Conservation (phyloP, 2,888 invertebrate species). For the Charanyca ferruginea region DNA sequence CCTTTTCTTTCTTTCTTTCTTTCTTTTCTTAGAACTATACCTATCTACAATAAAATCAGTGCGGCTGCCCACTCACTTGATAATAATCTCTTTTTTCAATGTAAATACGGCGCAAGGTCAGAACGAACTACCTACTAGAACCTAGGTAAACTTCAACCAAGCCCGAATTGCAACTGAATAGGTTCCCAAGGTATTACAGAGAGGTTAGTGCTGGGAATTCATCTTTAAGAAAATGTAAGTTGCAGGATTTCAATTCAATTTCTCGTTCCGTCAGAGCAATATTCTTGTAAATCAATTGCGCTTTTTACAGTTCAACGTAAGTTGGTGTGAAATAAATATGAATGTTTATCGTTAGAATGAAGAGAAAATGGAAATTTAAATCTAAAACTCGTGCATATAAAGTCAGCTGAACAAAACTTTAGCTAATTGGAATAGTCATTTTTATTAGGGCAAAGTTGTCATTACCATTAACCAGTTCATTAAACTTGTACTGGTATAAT, state of each 20-base stretch:
- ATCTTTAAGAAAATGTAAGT: slow-evolving; percentile 5
- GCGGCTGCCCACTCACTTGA: neutral
- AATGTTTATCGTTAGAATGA: neutral
- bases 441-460: slow-evolving; percentile 8
- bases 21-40: no score
- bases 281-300: slow-evolving; percentile 2
- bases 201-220: neutral
- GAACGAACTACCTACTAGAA: neutral
- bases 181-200: slow-evolving; percentile 6
- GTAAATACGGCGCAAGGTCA: neutral
- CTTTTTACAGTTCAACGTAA: neutral
- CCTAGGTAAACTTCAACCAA: slow-evolving; percentile 7
- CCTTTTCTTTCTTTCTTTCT: no score
- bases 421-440: neutral
- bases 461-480: slow-evolving; percentile 5
- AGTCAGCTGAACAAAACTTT: neutral
- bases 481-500: neutral
- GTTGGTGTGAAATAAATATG: slow-evolving; percentile 10
- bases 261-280: neutral
- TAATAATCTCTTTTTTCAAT: neutral
- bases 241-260: neutral
- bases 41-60: neutral
- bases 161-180: neutral
- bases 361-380: neutral
- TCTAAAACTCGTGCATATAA: neutral